Evolutionary conservation across 2,113 vertebrate species (phyloP).

Genomic region (Sus scrofa): T2T-Sscrofa CM000824.6:200301001-200301500

Average conservation of each 20-base stretch:
- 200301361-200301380: slow-evolving; percentile 20
- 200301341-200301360: slow-evolving; percentile 47
- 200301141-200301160: neutral
- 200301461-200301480: neutral
- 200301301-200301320: slow-evolving; percentile 57
- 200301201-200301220: neutral
- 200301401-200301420: slow-evolving; percentile 20
- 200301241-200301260: neutral
- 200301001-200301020: neutral
- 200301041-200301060: neutral
- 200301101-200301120: neutral
- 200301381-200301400: slow-evolving; percentile 44
- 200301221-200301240: neutral
- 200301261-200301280: slow-evolving; percentile 59
- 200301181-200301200: slow-evolving; percentile 7
- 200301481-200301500: neutral
- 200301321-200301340: slow-evolving; percentile 62
- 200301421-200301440: neutral
- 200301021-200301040: neutral
- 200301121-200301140: neutral
- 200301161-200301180: neutral
- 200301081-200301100: neutral
- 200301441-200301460: neutral
- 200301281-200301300: slow-evolving; percentile 24
- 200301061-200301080: neutral